These are phyloP conservation scores for Drosophila saltans DNA, from an alignment of 1,140 invertebrate genomes.

Conservation along the genomic window DNA sequence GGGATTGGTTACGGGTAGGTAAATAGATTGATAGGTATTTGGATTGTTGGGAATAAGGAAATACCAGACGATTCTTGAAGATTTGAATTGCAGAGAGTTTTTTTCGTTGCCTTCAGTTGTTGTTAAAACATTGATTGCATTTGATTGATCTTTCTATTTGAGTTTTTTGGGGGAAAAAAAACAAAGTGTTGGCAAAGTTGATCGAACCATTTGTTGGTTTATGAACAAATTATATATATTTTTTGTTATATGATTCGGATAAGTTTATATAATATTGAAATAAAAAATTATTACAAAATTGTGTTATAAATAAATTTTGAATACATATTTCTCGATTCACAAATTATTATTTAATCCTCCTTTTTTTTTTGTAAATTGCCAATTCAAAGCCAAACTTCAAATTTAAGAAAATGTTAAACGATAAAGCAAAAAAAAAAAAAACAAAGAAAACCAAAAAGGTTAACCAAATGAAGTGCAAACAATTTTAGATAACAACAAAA, in stretches of 20 bases:
- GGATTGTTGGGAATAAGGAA: slow-evolving; percentile 41
- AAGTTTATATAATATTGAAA: neutral
- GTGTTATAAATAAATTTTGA: neutral
- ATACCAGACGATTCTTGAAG: slow-evolving; percentile 60
- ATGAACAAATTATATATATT: neutral
- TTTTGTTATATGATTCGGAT: neutral
- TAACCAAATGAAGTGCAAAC: slow-evolving; percentile 42
- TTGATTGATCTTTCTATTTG: slow-evolving; percentile 7
- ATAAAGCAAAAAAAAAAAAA: slow-evolving; percentile 30
- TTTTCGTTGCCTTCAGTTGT: slow-evolving; percentile 1
- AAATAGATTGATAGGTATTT: too few relatives aligned
- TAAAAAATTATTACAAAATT: neutral
- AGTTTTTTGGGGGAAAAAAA: neutral
- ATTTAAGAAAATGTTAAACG: slow-evolving; percentile 40
- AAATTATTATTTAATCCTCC: slow-evolving; percentile 17
- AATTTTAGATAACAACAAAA: slow-evolving; percentile 31
- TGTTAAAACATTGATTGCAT: slow-evolving; percentile 1
- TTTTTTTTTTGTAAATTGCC: slow-evolving; percentile 34
- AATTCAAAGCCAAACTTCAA: slow-evolving; percentile 76
- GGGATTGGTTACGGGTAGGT: slow-evolving; percentile 35
- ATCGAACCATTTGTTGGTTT: neutral
- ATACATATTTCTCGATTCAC: slow-evolving; percentile 10
- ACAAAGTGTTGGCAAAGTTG: slow-evolving; percentile 2
- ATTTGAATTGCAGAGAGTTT: neutral
- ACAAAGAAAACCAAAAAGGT: slow-evolving; percentile 6